A percentile compares a stretch with the other conserved stretches of the same genome.
Conservation (phyloP, 64 coral and sea anemone species). For the Pocillopora damicornis region DNA sequence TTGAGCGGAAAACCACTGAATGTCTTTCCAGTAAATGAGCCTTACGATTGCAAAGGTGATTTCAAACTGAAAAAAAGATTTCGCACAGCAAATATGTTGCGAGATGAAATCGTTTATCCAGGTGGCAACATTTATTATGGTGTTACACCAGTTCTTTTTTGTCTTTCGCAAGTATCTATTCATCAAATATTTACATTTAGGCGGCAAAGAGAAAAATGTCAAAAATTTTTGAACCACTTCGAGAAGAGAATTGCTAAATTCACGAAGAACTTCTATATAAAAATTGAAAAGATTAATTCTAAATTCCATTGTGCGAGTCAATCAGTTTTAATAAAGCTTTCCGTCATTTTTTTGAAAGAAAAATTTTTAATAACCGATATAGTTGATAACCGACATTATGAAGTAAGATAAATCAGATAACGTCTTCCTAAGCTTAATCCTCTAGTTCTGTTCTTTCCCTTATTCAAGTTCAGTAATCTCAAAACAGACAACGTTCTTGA, state of each 20-base stretch:
- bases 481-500: too few species aligned
- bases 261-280: too few species aligned
- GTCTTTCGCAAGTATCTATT: constrained; percentile 31
- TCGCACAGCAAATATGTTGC: background rate
- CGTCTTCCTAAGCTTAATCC: too few species aligned
- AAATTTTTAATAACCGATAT: too few species aligned
- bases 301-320: too few species aligned
- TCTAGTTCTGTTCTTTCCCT: too few species aligned
- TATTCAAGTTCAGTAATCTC: too few species aligned
- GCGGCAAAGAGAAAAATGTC: constrained; percentile 21
- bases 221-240: constrained; percentile 14
- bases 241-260: background rate
- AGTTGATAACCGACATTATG: too few species aligned
- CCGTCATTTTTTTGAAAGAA: too few species aligned
- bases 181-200: constrained; percentile 19
- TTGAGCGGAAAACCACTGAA: background rate
- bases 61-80: background rate
- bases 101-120: background rate
- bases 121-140: constrained; percentile 15
- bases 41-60: background rate
- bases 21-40: background rate
- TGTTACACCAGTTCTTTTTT: constrained; percentile 28
- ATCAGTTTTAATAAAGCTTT: too few species aligned
- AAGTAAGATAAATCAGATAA: too few species aligned
- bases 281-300: too few species aligned